Base-by-base conservation (phyloP, 2,888 invertebrate genomes). In the Mimumesa dahlbomi region DNA sequence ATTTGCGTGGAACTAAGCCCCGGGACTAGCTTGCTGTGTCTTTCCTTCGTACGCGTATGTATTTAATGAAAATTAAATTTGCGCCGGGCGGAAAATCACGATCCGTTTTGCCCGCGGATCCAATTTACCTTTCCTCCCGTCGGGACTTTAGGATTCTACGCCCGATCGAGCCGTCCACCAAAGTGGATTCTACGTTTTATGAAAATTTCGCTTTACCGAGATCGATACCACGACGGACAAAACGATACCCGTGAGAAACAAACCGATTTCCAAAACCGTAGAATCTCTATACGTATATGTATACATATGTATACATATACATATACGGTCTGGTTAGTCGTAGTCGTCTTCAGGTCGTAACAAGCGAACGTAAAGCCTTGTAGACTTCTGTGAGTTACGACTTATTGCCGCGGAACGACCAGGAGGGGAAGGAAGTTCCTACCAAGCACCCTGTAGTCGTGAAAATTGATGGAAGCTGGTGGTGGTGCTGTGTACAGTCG, bases 381-480 rank as follows among this genome's bases (percentile, higher is more conserved):
- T 7, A 34, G 34, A n/a, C 1, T 34, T 9, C 34, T 7, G 3
- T 31, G 65, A 65, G 65, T 72, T 72, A 72, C 72, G 73, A 61
- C 73, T 59, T 72, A 54, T 53, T 18, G 72, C 64, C 43, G 43
- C 48, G 63, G 49, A 45, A 54, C 19, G 38, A 18, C 19, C n/a
- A 7, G 3, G 34, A 50, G 53, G 31, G 13, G 16, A 40, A 36
- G 43, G 59, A 21, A 59, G 14, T 21, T 31, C 11, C 29, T 42
- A 46, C 40, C 14, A 46, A 25, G 31, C n/a, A n/a, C 4, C 40
- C 18, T 62, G 42, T 54, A 56, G 66, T 61, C 49, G 38, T 66
- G 77, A 66, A 79, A 78, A 78, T 78, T 76, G 77, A 79, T 77
- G 76, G 73, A 73, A 77, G 48, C 64, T 38, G 49, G 40, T 62